phyloP scores from a whole-genome alignment of 2,797 vertebrate genomes.

The Pygocentrus nattereri region DNA sequence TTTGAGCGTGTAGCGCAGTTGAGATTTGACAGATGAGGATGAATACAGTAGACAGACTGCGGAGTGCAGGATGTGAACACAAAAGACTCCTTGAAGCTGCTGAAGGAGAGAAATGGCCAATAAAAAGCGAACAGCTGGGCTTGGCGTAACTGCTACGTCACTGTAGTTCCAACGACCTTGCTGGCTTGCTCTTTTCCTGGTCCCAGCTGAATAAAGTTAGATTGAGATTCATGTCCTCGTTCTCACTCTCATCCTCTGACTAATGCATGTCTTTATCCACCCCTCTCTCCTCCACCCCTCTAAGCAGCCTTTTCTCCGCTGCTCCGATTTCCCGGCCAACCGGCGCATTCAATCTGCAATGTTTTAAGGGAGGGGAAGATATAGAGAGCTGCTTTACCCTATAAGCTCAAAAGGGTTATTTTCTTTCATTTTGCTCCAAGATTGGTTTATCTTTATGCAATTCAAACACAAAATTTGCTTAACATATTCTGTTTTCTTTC shows the following conservation, averaged over 20 bases:
- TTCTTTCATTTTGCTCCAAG: neutral
- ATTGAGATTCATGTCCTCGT: conserved; percentile 53
- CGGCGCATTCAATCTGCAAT: conserved; percentile 33
- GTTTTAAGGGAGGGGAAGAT: conserved; percentile 23
- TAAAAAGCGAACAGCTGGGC: conserved; percentile 23
- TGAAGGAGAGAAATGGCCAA: conserved; percentile 20
- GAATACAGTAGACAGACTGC: conserved; percentile 10
- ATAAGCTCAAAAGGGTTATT: neutral
- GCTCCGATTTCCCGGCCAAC: conserved; percentile 22
- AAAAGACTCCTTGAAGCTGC: conserved; percentile 6
- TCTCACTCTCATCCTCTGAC: conserved; percentile 45
- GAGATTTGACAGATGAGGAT: neutral
- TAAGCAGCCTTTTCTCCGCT: conserved; percentile 20
- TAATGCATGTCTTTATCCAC: conserved; percentile 52
- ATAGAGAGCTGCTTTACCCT: conserved; percentile 10
- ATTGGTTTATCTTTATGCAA: neutral
- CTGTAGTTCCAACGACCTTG: conserved; percentile 40
- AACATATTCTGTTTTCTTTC: neutral
- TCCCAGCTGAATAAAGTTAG: conserved; percentile 53
- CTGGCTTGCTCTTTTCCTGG: conserved; percentile 42
- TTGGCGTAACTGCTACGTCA: conserved; percentile 8
- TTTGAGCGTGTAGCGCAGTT: neutral
- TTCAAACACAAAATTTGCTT: neutral
- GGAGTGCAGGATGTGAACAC: neutral
- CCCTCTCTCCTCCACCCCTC: conserved; percentile 26